These are phyloP conservation scores for Styela clava DNA, from an alignment of 23 tunicate genomes.

Conservation along the genomic window DNA sequence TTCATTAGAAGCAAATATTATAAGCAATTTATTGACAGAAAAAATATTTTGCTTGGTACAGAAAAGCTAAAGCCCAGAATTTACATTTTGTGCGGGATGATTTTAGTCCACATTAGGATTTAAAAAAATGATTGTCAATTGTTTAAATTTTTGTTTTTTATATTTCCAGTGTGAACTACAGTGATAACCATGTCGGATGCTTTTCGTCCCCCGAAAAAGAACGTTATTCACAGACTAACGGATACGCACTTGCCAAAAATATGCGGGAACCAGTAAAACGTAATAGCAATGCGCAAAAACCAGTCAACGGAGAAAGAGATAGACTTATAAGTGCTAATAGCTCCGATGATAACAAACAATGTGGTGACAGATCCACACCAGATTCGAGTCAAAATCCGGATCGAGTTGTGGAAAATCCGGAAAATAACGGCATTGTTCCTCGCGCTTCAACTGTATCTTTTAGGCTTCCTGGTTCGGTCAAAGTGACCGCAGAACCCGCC, in stretches of 20 bases:
- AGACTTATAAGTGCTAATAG: background rate
- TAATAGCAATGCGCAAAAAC: background rate
- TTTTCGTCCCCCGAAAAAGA: background rate
- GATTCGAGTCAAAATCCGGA: background rate
- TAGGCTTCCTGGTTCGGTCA: background rate
- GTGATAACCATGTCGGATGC: background rate
- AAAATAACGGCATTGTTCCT: background rate
- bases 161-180: background rate
- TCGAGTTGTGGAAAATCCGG: background rate
- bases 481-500: background rate
- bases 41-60: no score
- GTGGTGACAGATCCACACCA: background rate
- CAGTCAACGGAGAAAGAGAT: background rate
- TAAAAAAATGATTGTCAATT: no score
- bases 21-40: no score
- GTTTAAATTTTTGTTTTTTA: background rate
- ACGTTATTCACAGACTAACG: background rate
- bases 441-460: background rate
- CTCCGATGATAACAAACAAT: background rate
- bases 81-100: no score
- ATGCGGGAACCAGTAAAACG: background rate
- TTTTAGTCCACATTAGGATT: no score
- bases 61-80: no score
- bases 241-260: background rate
- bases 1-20: no score